Evolutionary conservation across 2,797 vertebrate species (phyloP), one percentile per base, ranked within the genome.

Genomic region (Neoniphon sammara): DNA sequence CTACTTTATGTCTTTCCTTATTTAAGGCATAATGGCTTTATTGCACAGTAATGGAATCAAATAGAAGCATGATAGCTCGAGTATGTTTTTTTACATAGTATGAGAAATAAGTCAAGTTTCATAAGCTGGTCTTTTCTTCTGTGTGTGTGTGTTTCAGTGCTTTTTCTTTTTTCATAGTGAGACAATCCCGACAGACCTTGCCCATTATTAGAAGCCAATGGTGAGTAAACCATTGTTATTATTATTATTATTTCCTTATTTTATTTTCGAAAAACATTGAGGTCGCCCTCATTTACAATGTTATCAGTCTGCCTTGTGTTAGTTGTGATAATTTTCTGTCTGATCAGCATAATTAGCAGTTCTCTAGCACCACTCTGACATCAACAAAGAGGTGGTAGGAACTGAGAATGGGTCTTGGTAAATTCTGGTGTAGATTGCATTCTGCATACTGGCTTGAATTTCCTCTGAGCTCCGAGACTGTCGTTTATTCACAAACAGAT

Each of bases 321-420:
- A n/a, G 6, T 27, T n/a, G 49, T 62, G 65, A 50, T 83, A 79
- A 76, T 74, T 70, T 80, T 59, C 42, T 65, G 67, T 80, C 61
- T 44, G 25, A 80, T 73, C 53, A 59, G 49, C 14, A 8, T 72
- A 62, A 78, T 83, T 73, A 75, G 39, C 75, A 34, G 20, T 62
- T 73, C 20, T 12, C 39, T 25, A 8, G 56, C 61, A 25, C 59
- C 8, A 3, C 70, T 66, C 31, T 3, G 44, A 15, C 63, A 68
- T 81, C 77, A 49, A 47, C 63, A 73, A 66, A 57, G 71, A 49
- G 49, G 47, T 78, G 66, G 11, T 65, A 70, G 30, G 36, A 68
- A 72, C 30, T 59, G 30, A 6, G 30, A 31, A 15, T 6, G 7
- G 69, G 52, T 67, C 18, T 62, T 31, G 62, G 34, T 42, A 34